phyloP scores from a whole-genome alignment of 2,797 vertebrate species.

The Notamacropus eugenii region DNA sequence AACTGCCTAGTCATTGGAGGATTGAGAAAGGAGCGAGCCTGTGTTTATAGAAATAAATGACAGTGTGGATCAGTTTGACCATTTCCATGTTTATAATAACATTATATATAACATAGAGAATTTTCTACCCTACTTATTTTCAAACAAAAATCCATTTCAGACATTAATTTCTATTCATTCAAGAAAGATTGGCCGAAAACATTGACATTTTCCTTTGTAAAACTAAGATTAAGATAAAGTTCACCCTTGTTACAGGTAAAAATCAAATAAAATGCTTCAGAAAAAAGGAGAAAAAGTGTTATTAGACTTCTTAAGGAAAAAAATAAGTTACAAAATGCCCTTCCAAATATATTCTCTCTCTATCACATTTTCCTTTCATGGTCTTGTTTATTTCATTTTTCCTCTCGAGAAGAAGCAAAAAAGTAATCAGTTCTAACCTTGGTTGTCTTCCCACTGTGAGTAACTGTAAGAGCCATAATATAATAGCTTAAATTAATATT shows the following conservation, averaged over 20 bases:
- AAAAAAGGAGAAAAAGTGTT: slow-evolving; percentile 12
- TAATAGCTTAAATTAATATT: background rate
- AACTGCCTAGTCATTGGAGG: slow-evolving; percentile 33
- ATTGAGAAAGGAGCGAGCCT: background rate
- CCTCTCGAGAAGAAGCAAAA: background rate
- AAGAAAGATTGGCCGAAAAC: slow-evolving; percentile 48
- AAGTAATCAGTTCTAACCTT: background rate
- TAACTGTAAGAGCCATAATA: background rate
- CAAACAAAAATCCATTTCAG: slow-evolving; percentile 24
- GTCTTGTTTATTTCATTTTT: background rate
- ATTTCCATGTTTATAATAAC: slow-evolving; percentile 37
- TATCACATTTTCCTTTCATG: slow-evolving; percentile 40
- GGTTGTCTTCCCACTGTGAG: background rate
- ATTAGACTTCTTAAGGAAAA: slow-evolving; percentile 46
- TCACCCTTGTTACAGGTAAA: slow-evolving; percentile 45
- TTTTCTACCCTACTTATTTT: background rate
- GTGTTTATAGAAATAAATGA: slow-evolving; percentile 57
- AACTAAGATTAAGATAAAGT: slow-evolving; percentile 63
- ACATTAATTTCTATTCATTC: slow-evolving; percentile 48
- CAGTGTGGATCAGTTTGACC: slow-evolving; percentile 21
- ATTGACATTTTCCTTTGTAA: slow-evolving; percentile 57
- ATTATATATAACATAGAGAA: background rate
- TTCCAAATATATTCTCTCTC: slow-evolving; percentile 50
- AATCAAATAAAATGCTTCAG: background rate
- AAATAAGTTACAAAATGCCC: slow-evolving; percentile 36